Evolutionary conservation across 2,888 invertebrate species (phyloP).

Genomic region (Eupithecia pulchellata): DNA sequence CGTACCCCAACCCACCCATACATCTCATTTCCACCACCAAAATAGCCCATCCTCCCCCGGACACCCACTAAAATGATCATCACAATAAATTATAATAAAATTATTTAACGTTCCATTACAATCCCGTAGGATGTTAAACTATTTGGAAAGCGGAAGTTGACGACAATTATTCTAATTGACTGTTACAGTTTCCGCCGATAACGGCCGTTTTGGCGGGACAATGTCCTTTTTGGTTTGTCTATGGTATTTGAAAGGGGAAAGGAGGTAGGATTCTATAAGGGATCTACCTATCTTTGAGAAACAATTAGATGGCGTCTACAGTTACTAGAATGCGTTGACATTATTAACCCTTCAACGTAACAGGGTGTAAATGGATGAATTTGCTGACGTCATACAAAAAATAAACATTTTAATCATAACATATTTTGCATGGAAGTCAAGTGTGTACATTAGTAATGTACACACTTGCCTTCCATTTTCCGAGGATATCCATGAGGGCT

Average conservation of each 20-base stretch:
- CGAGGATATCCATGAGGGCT: too few species aligned
- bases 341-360: background rate
- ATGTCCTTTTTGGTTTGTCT: slow-evolving; percentile 25
- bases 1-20: background rate
- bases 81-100: slow-evolving; percentile 40
- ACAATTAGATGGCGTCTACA: background rate
- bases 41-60: slow-evolving; percentile 10
- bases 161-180: slow-evolving; percentile 61
- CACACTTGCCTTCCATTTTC: too few species aligned
- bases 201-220: slow-evolving; percentile 37
- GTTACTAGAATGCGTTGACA: background rate
- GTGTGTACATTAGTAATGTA: too few species aligned
- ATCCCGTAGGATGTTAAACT: slow-evolving; percentile 45
- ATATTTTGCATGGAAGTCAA: too few species aligned
- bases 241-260: slow-evolving; percentile 11
- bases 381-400: background rate
- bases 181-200: slow-evolving; percentile 57
- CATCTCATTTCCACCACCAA: background rate
- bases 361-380: background rate
- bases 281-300: background rate
- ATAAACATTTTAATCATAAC: too few species aligned
- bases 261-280: background rate
- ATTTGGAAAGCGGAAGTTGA: slow-evolving; percentile 55
- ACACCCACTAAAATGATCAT: slow-evolving; percentile 27
- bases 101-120: slow-evolving; percentile 40